Evolutionary conservation across 2,888 invertebrate species (phyloP).

Genomic region (Acleris sparsana): DNA sequence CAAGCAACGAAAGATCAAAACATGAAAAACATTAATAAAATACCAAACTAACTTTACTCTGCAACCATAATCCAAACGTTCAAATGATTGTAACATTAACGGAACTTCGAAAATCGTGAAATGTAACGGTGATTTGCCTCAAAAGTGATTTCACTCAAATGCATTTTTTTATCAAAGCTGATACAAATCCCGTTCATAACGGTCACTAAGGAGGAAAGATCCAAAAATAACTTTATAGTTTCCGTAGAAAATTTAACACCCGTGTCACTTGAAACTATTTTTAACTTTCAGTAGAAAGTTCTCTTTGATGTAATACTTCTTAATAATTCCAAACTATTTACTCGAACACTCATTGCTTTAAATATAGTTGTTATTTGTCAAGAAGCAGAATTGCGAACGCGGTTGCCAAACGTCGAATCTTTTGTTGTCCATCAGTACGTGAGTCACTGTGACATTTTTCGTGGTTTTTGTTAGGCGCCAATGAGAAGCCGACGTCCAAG

Average conservation of each 20-base stretch:
- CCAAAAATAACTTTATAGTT: slow-evolving; percentile 16
- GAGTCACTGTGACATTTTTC: slow-evolving; percentile 58
- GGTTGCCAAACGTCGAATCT: slow-evolving; percentile 67
- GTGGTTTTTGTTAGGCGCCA: slow-evolving; percentile 44
- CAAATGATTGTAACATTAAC: not conserved
- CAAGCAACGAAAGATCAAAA: too few species aligned
- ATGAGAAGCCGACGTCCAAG: slow-evolving; percentile 40
- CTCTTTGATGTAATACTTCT: slow-evolving; percentile 14
- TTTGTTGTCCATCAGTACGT: slow-evolving; percentile 60
- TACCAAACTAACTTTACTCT: too few species aligned
- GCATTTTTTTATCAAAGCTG: slow-evolving; percentile 21
- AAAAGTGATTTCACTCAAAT: slow-evolving; percentile 4
- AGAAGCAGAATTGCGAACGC: slow-evolving; percentile 52
- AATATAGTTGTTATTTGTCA: slow-evolving; percentile 74
- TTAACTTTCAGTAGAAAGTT: not conserved
- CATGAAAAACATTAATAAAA: too few species aligned
- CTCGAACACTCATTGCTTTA: slow-evolving; percentile 59
- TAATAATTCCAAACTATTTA: slow-evolving; percentile 11
- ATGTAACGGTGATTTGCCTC: not conserved
- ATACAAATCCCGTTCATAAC: slow-evolving; percentile 16
- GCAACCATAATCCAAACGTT: not conserved
- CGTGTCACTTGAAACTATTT: slow-evolving; percentile 15
- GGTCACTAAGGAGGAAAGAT: slow-evolving; percentile 5
- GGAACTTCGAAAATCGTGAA: not conserved
- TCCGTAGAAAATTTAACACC: slow-evolving; percentile 8